A percentile compares a stretch with the other conserved stretches of the same genome.
Conservation (phyloP, 2,797 vertebrate genomes). For the Clarias platycephalus region DNA sequence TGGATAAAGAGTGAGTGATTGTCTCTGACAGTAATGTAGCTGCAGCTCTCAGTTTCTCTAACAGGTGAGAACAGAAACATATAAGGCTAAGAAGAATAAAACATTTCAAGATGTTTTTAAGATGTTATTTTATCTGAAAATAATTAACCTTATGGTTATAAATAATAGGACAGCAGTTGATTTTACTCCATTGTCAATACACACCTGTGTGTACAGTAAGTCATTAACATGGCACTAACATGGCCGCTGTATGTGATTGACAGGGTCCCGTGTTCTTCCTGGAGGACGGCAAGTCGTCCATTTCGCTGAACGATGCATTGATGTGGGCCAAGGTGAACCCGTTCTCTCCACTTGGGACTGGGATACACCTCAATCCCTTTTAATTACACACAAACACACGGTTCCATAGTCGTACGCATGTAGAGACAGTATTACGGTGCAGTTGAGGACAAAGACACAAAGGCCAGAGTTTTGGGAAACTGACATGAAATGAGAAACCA, state of each 20-base stretch:
- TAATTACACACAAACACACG: constrained; percentile 63
- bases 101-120: neutral
- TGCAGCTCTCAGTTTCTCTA: neutral
- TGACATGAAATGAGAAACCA: neutral
- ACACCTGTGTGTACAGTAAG: neutral
- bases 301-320: constrained; percentile 93
- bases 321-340: constrained; percentile 99
- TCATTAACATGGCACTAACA: neutral
- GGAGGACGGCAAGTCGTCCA: constrained; percentile 91
- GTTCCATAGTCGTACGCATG: constrained; percentile 1
- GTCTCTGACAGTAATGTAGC: neutral
- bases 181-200: neutral
- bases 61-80: neutral
- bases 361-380: constrained; percentile 93
- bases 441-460: neutral
- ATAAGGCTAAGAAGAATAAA: neutral
- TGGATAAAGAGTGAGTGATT: no score
- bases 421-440: constrained; percentile 28
- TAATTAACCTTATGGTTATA: neutral
- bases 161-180: neutral
- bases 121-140: neutral
- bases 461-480: neutral
- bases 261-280: constrained; percentile 93
- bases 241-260: neutral
- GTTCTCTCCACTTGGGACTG: constrained; percentile 95